Base-by-base conservation (phyloP, 2,888 invertebrate species). In the Bimastos eiseni region DNA sequence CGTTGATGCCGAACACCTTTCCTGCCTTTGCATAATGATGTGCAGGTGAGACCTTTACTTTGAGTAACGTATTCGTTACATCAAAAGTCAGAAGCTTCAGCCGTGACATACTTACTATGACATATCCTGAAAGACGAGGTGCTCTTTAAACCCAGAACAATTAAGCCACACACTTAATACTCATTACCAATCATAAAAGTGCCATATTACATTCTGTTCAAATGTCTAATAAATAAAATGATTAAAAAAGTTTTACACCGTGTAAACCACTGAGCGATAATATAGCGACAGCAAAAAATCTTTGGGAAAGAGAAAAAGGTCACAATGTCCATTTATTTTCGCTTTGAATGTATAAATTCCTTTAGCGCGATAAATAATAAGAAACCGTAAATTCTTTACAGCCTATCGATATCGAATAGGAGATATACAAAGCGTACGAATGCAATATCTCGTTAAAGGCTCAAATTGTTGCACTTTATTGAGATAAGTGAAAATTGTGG, bases 21-120 rank as follows among this genome's bases (percentile, higher is more conserved):
- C 97, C 98, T 91, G 97, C 96, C 92, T 96, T 96, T 21, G 96
- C 96, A 95, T 98, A 98, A 94, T 97, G 96, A 92, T 97, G 96
- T 93, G 97, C 97, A n/a, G 97, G 97, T 90, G 96, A 96, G 24
- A 96, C 95, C 89, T 96, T 96, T 93, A 97, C 97, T 93, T 96
- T 96, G 70, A 98, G 95, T 88, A 98, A 95, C 0, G 98, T 98
- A 93, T 97, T 97, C 30, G 97, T 98, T 90, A 97, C 97, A 95
- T 98, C 98, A 94, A 98, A 98, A 30, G 98, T 98, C 90, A 98
- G 96, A 34, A 95, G 37, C 70, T 37, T 89, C 90, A 89, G 90
- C 19, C 90, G 90, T 30, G 89, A 89, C 89, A 89, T 89, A n/a
- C 70, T 70, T 70, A 70, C 70, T n/a, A 70, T 70, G 30, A 30